phyloP scores from a whole-genome alignment of 2,797 vertebrate species.

The Anableps anableps region DNA sequence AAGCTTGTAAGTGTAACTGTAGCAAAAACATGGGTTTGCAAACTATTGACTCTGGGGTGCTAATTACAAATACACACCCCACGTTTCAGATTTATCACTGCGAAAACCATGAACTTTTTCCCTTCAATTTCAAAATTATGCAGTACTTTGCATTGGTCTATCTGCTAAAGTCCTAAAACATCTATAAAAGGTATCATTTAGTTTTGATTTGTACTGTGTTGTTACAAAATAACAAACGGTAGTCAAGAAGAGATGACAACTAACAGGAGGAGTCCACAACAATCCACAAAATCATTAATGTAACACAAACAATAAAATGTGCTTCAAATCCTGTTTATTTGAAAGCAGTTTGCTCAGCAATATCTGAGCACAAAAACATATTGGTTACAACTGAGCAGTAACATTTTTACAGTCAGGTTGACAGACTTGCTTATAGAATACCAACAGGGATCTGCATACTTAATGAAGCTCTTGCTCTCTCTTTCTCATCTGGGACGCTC shows the following conservation, averaged over 20 bases:
- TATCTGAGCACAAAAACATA: neutral
- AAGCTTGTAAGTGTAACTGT: neutral
- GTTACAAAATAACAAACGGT: neutral
- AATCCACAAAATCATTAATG: neutral
- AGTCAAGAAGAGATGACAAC: neutral
- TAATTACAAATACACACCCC: neutral
- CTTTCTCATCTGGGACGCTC: constrained; percentile 46
- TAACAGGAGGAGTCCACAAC: neutral
- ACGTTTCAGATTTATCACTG: neutral
- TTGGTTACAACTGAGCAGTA: neutral
- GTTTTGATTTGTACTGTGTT: neutral
- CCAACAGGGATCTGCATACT: neutral
- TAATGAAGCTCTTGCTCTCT: constrained; percentile 51
- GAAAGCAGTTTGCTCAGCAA: neutral
- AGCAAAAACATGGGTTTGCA: neutral
- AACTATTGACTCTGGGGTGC: neutral
- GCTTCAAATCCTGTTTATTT: neutral
- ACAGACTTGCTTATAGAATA: neutral
- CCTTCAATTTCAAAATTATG: neutral
- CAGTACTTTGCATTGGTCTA: neutral
- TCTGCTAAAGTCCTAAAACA: neutral
- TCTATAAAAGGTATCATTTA: neutral
- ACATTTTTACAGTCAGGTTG: neutral
- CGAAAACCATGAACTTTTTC: neutral
- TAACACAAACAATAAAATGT: neutral